phyloP scores from a whole-genome alignment of 2,797 vertebrate genomes.

The Microctenopoma steveboyesi region DNA sequence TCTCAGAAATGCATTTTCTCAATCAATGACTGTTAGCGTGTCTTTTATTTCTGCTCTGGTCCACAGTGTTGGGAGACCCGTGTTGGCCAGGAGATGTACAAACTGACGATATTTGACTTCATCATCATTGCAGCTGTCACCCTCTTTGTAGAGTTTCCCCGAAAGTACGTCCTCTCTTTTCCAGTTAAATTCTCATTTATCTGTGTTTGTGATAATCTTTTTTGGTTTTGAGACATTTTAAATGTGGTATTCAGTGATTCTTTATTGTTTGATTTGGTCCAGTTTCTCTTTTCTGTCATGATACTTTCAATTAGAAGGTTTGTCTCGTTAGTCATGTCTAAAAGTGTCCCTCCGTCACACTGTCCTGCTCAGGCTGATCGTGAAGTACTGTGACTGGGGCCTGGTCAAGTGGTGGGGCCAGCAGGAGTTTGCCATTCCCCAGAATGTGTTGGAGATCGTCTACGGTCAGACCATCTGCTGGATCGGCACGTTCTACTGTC shows the following conservation, averaged over 20 bases:
- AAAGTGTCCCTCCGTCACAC: background rate
- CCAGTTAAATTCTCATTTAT: background rate
- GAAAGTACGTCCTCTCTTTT: constrained; percentile 86
- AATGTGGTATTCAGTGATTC: too few species aligned
- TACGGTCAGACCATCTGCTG: constrained; percentile 98
- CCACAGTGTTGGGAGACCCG: constrained; percentile 95
- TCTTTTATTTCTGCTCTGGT: background rate
- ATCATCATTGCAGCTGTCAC: constrained; percentile 88
- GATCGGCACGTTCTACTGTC: constrained; percentile 96
- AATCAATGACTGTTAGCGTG: background rate
- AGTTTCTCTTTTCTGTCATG: background rate
- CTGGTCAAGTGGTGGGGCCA: constrained; percentile 87
- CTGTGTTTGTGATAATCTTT: background rate
- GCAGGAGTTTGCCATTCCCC: constrained; percentile 92
- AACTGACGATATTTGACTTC: constrained; percentile 96
- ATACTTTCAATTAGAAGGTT: background rate
- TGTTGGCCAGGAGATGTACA: constrained; percentile 98
- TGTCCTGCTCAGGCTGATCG: constrained; percentile 85
- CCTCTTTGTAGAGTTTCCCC: constrained; percentile 92
- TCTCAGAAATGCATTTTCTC: background rate
- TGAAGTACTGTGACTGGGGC: constrained; percentile 85
- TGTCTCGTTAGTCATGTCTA: background rate
- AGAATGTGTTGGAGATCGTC: constrained; percentile 93
- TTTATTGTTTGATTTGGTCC: background rate
- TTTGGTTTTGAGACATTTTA: background rate